A percentile compares a stretch with the other conserved stretches of the same genome.
These are phyloP conservation scores for Sialia sialis DNA, from an alignment of 2,113 vertebrate species.

Conservation along the genomic window DNA sequence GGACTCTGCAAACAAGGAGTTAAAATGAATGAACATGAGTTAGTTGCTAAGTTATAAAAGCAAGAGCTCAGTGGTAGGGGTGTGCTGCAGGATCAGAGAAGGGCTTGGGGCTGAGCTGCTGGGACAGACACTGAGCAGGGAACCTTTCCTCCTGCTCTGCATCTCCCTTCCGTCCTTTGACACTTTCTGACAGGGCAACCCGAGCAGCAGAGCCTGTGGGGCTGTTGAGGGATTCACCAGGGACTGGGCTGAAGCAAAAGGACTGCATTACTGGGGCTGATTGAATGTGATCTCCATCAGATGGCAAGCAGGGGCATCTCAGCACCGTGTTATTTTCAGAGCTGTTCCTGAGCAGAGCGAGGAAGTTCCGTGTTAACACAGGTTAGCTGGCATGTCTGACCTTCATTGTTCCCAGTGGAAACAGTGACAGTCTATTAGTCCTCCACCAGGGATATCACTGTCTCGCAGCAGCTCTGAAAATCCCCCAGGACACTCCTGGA, in stretches of 20 bases:
- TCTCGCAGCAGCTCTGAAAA: conserved; percentile 54
- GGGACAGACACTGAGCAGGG: neutral
- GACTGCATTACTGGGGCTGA: neutral
- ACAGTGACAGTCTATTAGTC: conserved; percentile 54
- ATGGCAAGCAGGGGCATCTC: neutral
- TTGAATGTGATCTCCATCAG: neutral
- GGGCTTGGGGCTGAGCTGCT: neutral
- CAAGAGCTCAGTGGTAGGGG: neutral
- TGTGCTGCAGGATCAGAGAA: neutral
- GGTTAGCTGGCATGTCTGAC: conserved; percentile 56
- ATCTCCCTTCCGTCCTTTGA: neutral
- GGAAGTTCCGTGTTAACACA: conserved; percentile 36
- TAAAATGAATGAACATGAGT: neutral
- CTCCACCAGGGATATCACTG: conserved; percentile 49
- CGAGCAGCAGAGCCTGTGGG: neutral
- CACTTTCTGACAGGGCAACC: neutral
- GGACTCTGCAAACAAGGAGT: neutral
- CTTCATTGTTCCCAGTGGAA: conserved; percentile 60
- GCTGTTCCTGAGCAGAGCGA: neutral
- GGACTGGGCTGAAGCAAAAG: neutral
- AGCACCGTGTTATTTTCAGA: neutral
- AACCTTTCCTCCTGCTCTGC: neutral
- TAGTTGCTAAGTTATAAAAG: neutral
- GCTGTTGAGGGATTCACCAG: neutral
- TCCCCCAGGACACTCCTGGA: conserved; percentile 50